Percentiles rank a stretch among this genome's conserved stretches.
These are phyloP conservation scores for Beroe ovata DNA, from an alignment of 37 sponge, comb jelly and placozoan genomes.

Conservation along the genomic window DNA sequence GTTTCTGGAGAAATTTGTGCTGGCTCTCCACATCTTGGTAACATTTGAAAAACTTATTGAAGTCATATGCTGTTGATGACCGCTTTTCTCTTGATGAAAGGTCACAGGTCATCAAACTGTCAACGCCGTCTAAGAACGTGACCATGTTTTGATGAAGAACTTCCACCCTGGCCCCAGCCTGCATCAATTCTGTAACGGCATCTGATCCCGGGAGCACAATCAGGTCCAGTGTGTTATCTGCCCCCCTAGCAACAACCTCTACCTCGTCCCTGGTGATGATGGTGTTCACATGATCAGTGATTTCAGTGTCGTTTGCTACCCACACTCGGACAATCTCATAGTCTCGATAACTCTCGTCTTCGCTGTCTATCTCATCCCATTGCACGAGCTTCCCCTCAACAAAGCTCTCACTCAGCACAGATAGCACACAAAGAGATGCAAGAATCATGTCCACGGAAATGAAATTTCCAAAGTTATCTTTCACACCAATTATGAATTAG, in stretches of 20 bases:
- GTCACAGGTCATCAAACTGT: background rate
- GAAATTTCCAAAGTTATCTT: no score
- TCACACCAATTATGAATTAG: no score
- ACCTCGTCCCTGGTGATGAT: no score
- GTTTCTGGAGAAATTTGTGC: background rate
- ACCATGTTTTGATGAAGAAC: background rate
- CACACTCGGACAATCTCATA: background rate
- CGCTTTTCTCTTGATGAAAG: background rate
- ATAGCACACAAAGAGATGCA: no score
- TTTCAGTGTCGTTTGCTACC: background rate
- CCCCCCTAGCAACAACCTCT: background rate
- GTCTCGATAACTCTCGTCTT: background rate
- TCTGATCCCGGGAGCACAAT: background rate
- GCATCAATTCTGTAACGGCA: background rate
- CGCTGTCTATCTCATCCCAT: background rate
- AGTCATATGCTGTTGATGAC: background rate
- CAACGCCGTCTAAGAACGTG: background rate
- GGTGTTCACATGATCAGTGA: no score
- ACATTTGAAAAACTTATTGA: background rate
- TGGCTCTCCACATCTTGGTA: conserved; percentile 18
- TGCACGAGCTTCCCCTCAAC: no score
- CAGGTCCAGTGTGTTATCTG: background rate
- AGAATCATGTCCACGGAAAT: no score
- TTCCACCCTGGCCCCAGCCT: background rate
- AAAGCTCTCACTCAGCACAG: no score